phyloP scores from a whole-genome alignment of 1,140 invertebrate species.

The Pogonomyrmex californicus region DNA sequence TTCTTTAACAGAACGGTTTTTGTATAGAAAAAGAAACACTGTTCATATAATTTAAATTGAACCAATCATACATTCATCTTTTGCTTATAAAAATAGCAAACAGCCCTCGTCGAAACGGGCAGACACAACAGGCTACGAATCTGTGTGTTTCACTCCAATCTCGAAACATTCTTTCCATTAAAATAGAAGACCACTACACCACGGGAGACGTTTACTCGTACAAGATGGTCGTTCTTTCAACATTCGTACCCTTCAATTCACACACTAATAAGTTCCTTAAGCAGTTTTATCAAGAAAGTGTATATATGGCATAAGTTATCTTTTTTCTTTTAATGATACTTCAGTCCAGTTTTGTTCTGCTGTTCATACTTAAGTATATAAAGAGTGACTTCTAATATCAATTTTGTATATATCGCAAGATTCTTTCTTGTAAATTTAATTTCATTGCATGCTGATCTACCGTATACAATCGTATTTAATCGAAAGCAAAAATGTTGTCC shows the following conservation, averaged over 20 bases:
- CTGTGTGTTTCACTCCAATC: slow-evolving; percentile 57
- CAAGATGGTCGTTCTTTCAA: slow-evolving; percentile 16
- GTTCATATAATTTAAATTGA: slow-evolving; percentile 77
- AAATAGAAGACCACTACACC: slow-evolving; percentile 55
- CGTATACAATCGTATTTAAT: not conserved
- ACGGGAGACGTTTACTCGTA: slow-evolving; percentile 13
- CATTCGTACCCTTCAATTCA: slow-evolving; percentile 8
- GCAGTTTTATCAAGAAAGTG: slow-evolving; percentile 16
- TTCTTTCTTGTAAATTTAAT: slow-evolving; percentile 72
- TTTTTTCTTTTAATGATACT: slow-evolving; percentile 6
- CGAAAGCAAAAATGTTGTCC: not conserved
- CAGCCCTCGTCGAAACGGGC: slow-evolving; percentile 76
- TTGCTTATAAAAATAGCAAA: slow-evolving; percentile 86
- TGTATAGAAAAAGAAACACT: slow-evolving; percentile 71
- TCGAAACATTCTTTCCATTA: slow-evolving; percentile 68
- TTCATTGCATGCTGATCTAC: slow-evolving; percentile 10
- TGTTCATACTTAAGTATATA: slow-evolving; percentile 20
- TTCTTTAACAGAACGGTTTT: slow-evolving; percentile 55
- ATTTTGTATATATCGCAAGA: slow-evolving; percentile 66
- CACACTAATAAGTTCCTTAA: slow-evolving; percentile 11
- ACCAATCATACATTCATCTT: slow-evolving; percentile 82
- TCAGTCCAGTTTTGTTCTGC: slow-evolving; percentile 13
- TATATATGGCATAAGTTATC: slow-evolving; percentile 29
- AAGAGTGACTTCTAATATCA: slow-evolving; percentile 62
- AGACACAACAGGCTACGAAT: slow-evolving; percentile 77